These are phyloP conservation scores for Arion vulgaris DNA, from an alignment of 1,140 invertebrate species.

Conservation along the genomic window DNA sequence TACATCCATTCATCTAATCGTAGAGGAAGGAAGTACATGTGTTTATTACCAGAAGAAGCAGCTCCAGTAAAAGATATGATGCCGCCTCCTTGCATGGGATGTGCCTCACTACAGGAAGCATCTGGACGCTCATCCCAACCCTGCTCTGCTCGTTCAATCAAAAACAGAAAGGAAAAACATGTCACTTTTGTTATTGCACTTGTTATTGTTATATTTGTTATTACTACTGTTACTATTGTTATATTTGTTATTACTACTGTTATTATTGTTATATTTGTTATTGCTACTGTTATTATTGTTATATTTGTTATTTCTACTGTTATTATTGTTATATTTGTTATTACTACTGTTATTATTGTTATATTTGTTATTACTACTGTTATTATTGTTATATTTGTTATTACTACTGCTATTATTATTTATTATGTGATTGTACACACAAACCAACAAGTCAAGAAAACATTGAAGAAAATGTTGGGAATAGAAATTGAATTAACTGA, in stretches of 20 bases:
- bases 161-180: not conserved
- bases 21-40: not conserved
- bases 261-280: not conserved
- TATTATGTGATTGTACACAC: too few relatives aligned
- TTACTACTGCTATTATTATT: too few relatives aligned
- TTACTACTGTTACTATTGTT: not conserved
- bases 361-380: too few relatives aligned
- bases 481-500: too few relatives aligned
- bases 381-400: too few relatives aligned
- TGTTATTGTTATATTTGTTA: not conserved
- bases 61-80: constrained; percentile 53
- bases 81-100: constrained; percentile 55
- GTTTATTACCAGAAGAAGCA: constrained; percentile 13
- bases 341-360: too few relatives aligned
- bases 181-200: not conserved
- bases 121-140: constrained; percentile 49
- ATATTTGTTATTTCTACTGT: too few relatives aligned
- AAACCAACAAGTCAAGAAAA: too few relatives aligned
- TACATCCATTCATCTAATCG: too few relatives aligned
- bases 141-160: constrained; percentile 36
- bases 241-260: not conserved
- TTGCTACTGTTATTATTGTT: not conserved
- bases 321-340: too few relatives aligned
- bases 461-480: too few relatives aligned
- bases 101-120: constrained; percentile 59